A percentile compares a stretch with the other conserved stretches of the same genome.
These are phyloP conservation scores for Trematomus loennbergii DNA, from an alignment of 2,113 vertebrate species.

Conservation along the genomic window DNA sequence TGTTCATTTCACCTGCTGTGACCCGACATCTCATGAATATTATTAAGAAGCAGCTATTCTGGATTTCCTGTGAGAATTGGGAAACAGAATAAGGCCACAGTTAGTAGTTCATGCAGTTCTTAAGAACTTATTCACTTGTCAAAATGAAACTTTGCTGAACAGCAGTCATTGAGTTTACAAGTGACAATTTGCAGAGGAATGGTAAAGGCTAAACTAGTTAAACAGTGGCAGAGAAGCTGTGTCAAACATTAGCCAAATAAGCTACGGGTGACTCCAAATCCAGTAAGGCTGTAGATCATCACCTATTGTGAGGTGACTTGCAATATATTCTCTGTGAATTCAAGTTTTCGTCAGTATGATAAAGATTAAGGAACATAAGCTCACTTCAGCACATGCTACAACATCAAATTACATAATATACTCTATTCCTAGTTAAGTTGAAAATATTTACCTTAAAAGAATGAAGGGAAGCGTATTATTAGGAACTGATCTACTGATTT, in stretches of 20 bases:
- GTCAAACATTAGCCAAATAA: neutral
- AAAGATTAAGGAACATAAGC: neutral
- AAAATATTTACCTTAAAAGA: neutral
- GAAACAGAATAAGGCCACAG: slow-evolving; percentile 23
- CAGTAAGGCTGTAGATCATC: neutral
- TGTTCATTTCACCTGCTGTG: slow-evolving; percentile 45
- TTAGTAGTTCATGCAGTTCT: slow-evolving; percentile 9
- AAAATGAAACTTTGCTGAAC: neutral
- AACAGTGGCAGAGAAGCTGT: neutral
- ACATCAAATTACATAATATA: neutral
- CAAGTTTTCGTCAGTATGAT: neutral
- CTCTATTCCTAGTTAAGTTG: neutral
- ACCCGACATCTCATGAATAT: slow-evolving; percentile 34
- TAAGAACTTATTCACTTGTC: neutral
- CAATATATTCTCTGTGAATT: neutral
- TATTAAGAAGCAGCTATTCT: slow-evolving; percentile 42
- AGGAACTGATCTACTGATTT: neutral
- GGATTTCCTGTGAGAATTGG: slow-evolving; percentile 36
- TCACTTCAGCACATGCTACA: neutral
- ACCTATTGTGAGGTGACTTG: neutral
- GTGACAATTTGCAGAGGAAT: neutral
- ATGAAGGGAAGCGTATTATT: neutral
- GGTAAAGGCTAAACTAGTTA: neutral
- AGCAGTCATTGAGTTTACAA: neutral
- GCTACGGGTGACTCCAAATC: neutral